A percentile compares a stretch with the other conserved stretches of the same genome.
Conservation (phyloP, 2,888 invertebrate genomes). For the Rambutsinella grinnellia region DNA sequence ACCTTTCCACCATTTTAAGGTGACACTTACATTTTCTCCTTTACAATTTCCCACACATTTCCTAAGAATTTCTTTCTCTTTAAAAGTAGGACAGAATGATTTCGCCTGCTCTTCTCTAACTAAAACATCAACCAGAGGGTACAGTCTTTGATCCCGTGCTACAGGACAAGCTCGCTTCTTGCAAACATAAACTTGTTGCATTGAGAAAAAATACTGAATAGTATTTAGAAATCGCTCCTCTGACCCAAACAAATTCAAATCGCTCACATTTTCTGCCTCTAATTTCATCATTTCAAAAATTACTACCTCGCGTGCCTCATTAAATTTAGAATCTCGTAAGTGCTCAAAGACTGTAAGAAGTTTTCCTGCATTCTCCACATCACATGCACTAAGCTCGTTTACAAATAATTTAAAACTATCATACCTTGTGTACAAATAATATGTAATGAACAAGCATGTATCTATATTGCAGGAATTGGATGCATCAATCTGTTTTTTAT, state of each 20-base stretch:
- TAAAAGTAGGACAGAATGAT: not conserved
- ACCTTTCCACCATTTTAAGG: not conserved
- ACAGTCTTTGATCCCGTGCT: not conserved
- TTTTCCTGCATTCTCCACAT: not conserved
- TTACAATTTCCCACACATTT: not conserved
- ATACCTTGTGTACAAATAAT: not conserved
- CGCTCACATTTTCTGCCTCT: not conserved
- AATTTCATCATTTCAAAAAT: not conserved
- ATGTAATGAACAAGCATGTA: not conserved
- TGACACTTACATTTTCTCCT: not conserved
- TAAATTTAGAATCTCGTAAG: not conserved
- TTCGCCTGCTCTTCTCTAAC: not conserved
- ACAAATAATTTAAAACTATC: not conserved
- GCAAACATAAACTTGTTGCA: not conserved
- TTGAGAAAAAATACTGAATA: not conserved
- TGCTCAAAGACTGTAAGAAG: not conserved
- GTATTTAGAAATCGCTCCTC: not conserved
- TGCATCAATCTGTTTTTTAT: not conserved
- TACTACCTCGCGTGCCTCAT: not conserved
- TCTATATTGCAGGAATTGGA: not conserved
- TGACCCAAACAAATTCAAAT: not conserved
- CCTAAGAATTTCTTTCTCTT: not conserved
- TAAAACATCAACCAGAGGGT: not conserved
- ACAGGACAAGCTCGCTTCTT: not conserved
- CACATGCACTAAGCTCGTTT: not conserved